phyloP scores from a whole-genome alignment of 2,113 vertebrate genomes.

The Terrapene triunguis region DNA sequence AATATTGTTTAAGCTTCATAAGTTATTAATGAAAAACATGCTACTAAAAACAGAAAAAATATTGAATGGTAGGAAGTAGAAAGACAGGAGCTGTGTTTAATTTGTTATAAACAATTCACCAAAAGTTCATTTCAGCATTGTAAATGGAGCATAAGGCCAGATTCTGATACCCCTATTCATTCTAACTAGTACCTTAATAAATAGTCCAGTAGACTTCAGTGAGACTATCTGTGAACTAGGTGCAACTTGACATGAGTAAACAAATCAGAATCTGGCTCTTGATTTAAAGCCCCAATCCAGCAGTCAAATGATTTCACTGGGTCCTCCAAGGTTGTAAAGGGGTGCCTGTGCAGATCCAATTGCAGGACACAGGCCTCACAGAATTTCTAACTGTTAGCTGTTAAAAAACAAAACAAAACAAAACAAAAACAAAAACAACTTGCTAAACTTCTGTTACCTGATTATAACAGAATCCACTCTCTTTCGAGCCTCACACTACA shows the following conservation, averaged over 20 bases:
- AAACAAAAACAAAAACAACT: not conserved
- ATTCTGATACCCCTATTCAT: not conserved
- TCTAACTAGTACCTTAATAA: not conserved
- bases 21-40: not conserved
- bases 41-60: not conserved
- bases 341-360: too few relatives aligned
- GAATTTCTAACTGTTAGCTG: accelerated
- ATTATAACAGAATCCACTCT: not conserved
- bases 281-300: not conserved
- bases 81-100: accelerated
- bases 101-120: not conserved
- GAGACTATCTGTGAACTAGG: not conserved
- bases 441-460: not conserved
- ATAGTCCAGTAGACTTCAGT: not conserved
- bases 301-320: not conserved
- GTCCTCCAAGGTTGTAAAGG: too few relatives aligned
- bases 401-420: too few relatives aligned
- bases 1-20: not conserved
- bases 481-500: not conserved
- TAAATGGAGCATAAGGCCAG: not conserved
- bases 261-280: not conserved
- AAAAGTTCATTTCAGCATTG: not conserved
- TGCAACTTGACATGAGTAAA: not conserved
- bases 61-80: not conserved
- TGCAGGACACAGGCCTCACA: too few relatives aligned